Evolutionary conservation across 2,888 invertebrate genomes (phyloP).

Genomic region (Eustalomyia histrio): DNA sequence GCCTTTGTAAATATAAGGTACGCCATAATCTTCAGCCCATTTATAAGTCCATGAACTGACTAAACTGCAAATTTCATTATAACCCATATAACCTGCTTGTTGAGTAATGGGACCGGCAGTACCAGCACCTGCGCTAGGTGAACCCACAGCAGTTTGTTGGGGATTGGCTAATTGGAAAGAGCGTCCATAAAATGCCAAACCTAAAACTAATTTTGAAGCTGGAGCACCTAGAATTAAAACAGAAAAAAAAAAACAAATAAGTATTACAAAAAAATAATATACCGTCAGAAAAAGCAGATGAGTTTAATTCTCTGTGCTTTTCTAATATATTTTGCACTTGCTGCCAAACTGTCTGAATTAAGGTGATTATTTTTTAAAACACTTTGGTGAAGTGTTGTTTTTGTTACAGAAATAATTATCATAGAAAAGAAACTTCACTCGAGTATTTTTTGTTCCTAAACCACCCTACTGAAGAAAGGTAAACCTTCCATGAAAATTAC

Average conservation of each 20-base stretch:
- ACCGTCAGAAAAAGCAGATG: too few species aligned
- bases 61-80: conserved; percentile 82
- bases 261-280: background rate
- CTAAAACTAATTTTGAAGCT: conserved; percentile 84
- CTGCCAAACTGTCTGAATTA: too few species aligned
- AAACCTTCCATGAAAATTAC: too few species aligned
- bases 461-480: too few species aligned
- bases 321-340: too few species aligned
- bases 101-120: conserved; percentile 83
- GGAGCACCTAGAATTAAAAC: conserved; percentile 81
- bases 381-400: too few species aligned
- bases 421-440: too few species aligned
- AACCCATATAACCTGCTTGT: conserved; percentile 84
- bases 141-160: conserved; percentile 38
- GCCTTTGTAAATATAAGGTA: conserved; percentile 83
- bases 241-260: background rate
- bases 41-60: background rate
- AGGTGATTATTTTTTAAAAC: too few species aligned
- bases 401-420: too few species aligned
- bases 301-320: too few species aligned
- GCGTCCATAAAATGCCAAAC: conserved; percentile 86
- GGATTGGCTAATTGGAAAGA: conserved; percentile 82
- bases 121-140: conserved; percentile 32
- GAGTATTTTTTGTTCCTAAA: too few species aligned
- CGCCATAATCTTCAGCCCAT: conserved; percentile 19